Conservation (phyloP, 2,888 invertebrate species). For the Lithophane socia region DNA sequence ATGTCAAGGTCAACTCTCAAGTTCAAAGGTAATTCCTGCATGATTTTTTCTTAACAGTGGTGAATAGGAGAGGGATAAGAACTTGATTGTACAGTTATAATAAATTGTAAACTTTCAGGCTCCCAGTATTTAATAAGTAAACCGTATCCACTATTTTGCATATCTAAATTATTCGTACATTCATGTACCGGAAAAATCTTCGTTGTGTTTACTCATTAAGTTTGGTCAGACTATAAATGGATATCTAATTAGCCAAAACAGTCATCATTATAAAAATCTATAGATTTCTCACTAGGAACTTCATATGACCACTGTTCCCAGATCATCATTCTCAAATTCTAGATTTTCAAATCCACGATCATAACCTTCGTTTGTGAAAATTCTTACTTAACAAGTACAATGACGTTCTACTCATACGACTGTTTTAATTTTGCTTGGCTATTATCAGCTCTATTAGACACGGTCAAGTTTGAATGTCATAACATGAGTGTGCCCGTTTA, state of each 20-base stretch:
- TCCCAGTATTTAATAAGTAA: too few relatives aligned
- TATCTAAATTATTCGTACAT: conserved; percentile 20
- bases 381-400: conserved; percentile 65
- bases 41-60: background rate
- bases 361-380: conserved; percentile 72
- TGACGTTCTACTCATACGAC: conserved; percentile 70
- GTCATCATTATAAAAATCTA: background rate
- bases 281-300: background rate
- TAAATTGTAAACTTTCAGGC: background rate
- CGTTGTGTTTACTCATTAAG: background rate
- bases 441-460: conserved; percentile 81
- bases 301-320: background rate
- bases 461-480: conserved; percentile 87
- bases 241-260: background rate
- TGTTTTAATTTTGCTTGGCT: conserved; percentile 75
- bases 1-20: background rate
- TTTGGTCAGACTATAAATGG: background rate
- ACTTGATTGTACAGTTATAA: background rate
- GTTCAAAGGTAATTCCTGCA: background rate
- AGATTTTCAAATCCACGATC: conserved; percentile 57
- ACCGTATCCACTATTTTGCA: conserved; percentile 2
- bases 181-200: conserved; percentile 10
- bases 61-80: background rate
- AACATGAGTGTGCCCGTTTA: conserved; percentile 61
- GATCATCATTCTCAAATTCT: background rate